Conservation (phyloP, 2,113 vertebrate genomes). For the Sebastes schlegelii region DNA sequence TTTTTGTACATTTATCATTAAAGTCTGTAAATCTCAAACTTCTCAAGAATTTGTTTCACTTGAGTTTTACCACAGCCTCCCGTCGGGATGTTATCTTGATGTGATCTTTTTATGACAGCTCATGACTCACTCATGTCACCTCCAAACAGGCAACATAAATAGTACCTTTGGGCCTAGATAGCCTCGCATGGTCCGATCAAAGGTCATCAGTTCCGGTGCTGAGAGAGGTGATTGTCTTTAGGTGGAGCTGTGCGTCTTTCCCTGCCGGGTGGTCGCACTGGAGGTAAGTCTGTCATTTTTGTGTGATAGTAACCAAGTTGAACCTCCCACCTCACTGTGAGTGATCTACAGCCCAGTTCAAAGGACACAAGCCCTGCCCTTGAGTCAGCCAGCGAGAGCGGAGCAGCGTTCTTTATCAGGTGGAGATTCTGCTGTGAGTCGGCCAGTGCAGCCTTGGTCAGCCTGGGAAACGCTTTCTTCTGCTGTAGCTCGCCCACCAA, state of each 20-base stretch:
- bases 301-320: conserved; percentile 28
- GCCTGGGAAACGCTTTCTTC: conserved; percentile 60
- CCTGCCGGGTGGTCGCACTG: not conserved
- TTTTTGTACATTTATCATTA: conserved; percentile 10
- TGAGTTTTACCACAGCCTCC: not conserved
- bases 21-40: conserved; percentile 1
- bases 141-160: conserved; percentile 51
- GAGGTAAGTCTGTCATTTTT: conserved; percentile 1
- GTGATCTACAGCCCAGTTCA: conserved; percentile 70
- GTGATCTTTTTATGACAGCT: conserved; percentile 18
- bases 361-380: conserved; percentile 77
- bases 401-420: conserved; percentile 69
- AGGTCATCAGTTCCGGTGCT: conserved; percentile 74
- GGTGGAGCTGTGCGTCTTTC: conserved; percentile 58
- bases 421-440: conserved; percentile 55
- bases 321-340: conserved; percentile 49
- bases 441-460: conserved; percentile 65
- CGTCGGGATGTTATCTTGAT: not conserved
- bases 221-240: conserved; percentile 66
- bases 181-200: conserved; percentile 62
- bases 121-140: conserved; percentile 19
- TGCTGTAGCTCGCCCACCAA: conserved; percentile 41
- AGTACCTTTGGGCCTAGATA: conserved; percentile 23
- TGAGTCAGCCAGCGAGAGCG: conserved; percentile 40
- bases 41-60: not conserved